Evolutionary conservation across 92 coral and sea anemone genomes (phyloP), one percentile per base, ranked within the genome.

Genomic region (Muricea muricata): DNA sequence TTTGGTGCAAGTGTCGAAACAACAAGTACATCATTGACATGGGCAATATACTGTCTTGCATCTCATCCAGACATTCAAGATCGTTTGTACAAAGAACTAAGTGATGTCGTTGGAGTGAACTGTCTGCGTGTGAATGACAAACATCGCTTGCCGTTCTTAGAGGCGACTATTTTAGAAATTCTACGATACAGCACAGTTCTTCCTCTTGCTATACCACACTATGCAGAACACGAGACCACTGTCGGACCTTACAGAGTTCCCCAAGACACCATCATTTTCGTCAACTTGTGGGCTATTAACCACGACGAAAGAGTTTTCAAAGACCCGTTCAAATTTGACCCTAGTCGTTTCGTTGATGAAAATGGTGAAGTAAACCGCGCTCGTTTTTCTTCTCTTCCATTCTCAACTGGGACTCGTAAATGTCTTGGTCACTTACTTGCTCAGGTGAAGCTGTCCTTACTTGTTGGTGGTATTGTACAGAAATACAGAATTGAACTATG

Each of bases 1-100:
- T 97, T 97, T 84, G 98, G 99, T 58, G 99, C 92, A 39, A 97
- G 99, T 46, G 91, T 90, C 73, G 98, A 93, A 83, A 97, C 93
- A 70, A 58, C 93, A 48, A 86, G 91, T 52, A 90, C 97, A 81
- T 85, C 90, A 42, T 83, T 97, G 66, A 84, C 90, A 11, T 97
- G 98, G 98, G 87, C 92, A 52, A 57, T 97, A 65, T 96, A 91
- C 1, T 97, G 93, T 73, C 85, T 97, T 18, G 96, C 93, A 45
- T 87, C 97, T 54, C 84, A 93, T 72, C 87, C 94, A 70, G 90
- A 83, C 31, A 87, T 92, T 33, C 98, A 94, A 75, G 86, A 88
- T 17, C 90, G 93, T 68, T 85, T 97, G 46, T 83, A 83, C 76
- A 85, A 76, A 31, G 98, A 97, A 81, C 74, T 97, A 9, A 52